Evolutionary conservation across 2,113 vertebrate genomes (phyloP).

Genomic region (Seriola quinqueradiata): DNA sequence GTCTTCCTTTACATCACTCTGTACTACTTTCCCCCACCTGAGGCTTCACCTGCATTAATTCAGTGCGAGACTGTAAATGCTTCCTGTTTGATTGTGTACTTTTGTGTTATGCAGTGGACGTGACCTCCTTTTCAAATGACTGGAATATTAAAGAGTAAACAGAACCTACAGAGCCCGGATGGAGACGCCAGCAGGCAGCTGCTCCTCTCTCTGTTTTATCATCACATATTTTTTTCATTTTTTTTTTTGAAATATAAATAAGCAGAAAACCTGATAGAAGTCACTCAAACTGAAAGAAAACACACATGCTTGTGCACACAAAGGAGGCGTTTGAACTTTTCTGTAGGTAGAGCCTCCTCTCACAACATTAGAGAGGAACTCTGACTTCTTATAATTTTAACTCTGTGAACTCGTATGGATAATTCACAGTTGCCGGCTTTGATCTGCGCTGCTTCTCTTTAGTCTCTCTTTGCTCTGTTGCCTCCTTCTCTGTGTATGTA

Average conservation of each 20-base stretch:
- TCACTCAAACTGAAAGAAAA: constrained; percentile 58
- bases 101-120: constrained; percentile 46
- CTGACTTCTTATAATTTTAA: constrained; percentile 61
- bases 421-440: constrained; percentile 60
- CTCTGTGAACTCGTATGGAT: constrained; percentile 58
- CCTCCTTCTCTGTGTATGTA: constrained; percentile 18
- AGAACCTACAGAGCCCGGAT: constrained; percentile 64
- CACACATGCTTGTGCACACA: constrained; percentile 35
- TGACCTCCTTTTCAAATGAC: constrained; percentile 77
- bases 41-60: constrained; percentile 57
- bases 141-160: constrained; percentile 72
- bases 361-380: constrained; percentile 59
- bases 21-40: constrained; percentile 49
- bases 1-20: constrained; percentile 36
- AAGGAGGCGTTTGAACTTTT: constrained; percentile 72
- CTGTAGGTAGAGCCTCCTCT: constrained; percentile 47
- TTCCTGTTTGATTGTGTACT: constrained; percentile 67
- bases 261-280: constrained; percentile 75
- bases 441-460: constrained; percentile 42
- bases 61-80: constrained; percentile 63
- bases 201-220: constrained; percentile 68
- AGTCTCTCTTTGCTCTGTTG: constrained; percentile 41
- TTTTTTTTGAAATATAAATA: constrained; percentile 66
- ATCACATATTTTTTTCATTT: constrained; percentile 3
- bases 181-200: constrained; percentile 74